Conservation (phyloP, 2,113 vertebrate genomes). For the Catagonus wagneri region DNA sequence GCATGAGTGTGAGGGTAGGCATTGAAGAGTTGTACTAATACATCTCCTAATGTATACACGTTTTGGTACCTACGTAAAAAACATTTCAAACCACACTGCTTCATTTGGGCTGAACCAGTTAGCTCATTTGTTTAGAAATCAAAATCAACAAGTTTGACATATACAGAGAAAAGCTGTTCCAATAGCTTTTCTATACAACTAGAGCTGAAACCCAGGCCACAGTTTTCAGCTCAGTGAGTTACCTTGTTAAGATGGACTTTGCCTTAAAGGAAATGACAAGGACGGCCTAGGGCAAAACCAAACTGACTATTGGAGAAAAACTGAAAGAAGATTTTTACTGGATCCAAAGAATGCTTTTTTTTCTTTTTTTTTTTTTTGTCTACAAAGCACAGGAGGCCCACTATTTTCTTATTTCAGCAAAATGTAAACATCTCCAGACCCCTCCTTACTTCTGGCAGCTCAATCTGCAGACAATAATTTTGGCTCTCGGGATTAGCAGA, state of each 20-base stretch:
- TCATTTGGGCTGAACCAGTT: neutral
- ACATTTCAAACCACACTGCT: neutral
- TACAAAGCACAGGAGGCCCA: neutral
- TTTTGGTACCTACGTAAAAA: neutral
- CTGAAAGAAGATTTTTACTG: neutral
- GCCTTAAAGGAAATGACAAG: slow-evolving; percentile 45
- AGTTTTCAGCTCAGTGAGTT: slow-evolving; percentile 11
- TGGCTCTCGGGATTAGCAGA: slow-evolving; percentile 20
- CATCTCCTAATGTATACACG: neutral
- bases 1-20: neutral
- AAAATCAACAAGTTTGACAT: neutral
- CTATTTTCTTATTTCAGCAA: slow-evolving; percentile 51
- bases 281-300: slow-evolving; percentile 23
- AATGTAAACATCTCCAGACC: slow-evolving; percentile 44
- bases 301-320: neutral
- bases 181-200: neutral
- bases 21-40: slow-evolving; percentile 17
- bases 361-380: neutral
- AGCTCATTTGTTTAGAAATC: neutral
- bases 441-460: slow-evolving; percentile 39
- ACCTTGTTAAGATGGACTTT: neutral
- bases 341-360: neutral
- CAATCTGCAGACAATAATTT: slow-evolving; percentile 43
- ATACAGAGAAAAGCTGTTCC: neutral
- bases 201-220: neutral